Conservation (phyloP, 2,113 vertebrate genomes). For the Tyrannus savana region DNA sequence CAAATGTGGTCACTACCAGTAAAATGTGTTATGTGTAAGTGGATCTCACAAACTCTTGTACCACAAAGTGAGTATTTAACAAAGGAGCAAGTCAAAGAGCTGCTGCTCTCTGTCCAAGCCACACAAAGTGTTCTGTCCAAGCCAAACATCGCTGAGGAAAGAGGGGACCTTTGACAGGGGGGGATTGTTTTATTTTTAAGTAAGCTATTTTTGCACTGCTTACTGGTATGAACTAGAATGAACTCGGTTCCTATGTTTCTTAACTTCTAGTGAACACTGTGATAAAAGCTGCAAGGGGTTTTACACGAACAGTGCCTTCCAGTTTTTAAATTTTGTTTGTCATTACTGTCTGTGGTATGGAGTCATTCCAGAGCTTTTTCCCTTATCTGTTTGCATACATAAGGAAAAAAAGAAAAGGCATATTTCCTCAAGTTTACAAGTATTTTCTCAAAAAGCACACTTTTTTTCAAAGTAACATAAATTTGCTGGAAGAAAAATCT, state of each 20-base stretch:
- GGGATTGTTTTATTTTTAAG: background rate
- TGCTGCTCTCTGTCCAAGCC: background rate
- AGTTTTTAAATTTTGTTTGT: slow-evolving; percentile 15
- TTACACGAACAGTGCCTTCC: slow-evolving; percentile 58
- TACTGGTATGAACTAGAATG: slow-evolving; percentile 43
- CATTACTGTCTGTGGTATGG: background rate
- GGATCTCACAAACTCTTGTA: background rate
- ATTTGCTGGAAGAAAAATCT: background rate
- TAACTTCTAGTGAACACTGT: slow-evolving; percentile 55
- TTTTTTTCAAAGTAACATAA: background rate
- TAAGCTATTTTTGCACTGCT: slow-evolving; percentile 42
- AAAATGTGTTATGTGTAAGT: background rate
- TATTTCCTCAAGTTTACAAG: slow-evolving; percentile 37
- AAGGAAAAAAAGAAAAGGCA: background rate
- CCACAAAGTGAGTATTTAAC: background rate
- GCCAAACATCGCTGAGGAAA: slow-evolving; percentile 9
- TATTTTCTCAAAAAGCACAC: slow-evolving; percentile 24
- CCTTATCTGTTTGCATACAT: background rate
- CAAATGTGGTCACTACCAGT: background rate
- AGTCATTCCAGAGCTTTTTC: slow-evolving; percentile 55
- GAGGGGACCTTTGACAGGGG: background rate
- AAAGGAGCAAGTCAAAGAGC: background rate
- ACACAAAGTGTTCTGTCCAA: background rate
- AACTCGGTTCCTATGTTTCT: slow-evolving; percentile 22
- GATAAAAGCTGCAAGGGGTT: slow-evolving; percentile 40